Base-by-base conservation (phyloP, 1,140 invertebrate genomes). In the Sitophilus oryzae region DNA sequence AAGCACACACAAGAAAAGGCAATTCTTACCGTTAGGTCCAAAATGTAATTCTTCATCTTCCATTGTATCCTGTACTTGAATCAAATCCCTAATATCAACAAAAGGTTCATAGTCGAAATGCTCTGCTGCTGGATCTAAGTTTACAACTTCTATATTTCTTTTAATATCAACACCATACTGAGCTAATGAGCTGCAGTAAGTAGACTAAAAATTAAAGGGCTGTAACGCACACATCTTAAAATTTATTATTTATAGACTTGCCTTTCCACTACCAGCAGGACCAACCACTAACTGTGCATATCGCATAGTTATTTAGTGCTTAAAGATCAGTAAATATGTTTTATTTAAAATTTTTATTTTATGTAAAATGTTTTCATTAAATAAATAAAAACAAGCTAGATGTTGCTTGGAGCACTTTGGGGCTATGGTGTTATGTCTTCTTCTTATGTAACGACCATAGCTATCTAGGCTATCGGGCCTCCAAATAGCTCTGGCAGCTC, bases 41-140 rank as follows among this genome's bases (percentile, higher is more conserved):
- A 93, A 93, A 62, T 87, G 82, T n/a, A 98, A 71, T 56, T 93
- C 86, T 55, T 93, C 86, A 76, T 96, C 93, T 74, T 97, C 92
- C 92, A 97, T 96, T 0, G 88, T 90, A 82, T 99, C 96, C 65
- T 97, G 91, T 0, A 98, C 74, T 57, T 91, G 84, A 67, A 99
- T 97, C 21, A 98, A 74, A 62, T 98, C 93, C 61, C 93, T 74
- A 47, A 99, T 89, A 76, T 99, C 96, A 8, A 83, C 84, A 9
- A 88, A 66, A 0, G 92, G 86, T 50, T 87, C 77, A 71, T 99
- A 99, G 63, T 91, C 83, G 78, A 99, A 98, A 68, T 89, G 77
- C 72, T 99, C 96, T 11, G 95, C 95, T 2, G 96, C 96, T 35
- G 96, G 96, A 77, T 99, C 96, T 34, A 99, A 77, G 77, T 99